Percentiles rank a stretch among this genome's conserved stretches.
phyloP scores from a whole-genome alignment of 23 tunicate species.

The Halocynthia aurantium region DNA sequence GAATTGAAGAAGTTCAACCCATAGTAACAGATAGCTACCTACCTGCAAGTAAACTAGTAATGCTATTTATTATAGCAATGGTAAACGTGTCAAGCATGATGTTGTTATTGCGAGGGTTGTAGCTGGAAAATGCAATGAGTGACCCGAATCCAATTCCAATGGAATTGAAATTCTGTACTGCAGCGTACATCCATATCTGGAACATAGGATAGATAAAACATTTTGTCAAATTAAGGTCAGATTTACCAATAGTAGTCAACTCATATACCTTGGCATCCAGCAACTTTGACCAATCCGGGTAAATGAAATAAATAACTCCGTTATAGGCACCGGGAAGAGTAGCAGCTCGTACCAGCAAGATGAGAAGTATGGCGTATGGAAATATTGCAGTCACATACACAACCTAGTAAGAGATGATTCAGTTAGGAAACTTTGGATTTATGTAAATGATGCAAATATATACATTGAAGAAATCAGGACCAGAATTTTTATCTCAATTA shows the following conservation, averaged over 20 bases:
- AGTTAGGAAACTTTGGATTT: no score
- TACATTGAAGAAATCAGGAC: no score
- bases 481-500: no score
- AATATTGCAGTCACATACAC: constrained; percentile 83
- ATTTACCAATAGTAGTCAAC: neutral
- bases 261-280: constrained; percentile 30
- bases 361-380: constrained; percentile 76
- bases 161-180: constrained; percentile 84
- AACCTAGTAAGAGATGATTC: constrained; percentile 23
- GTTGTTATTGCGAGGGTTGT: constrained; percentile 68
- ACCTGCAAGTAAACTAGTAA: constrained; percentile 77
- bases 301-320: constrained; percentile 67
- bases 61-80: constrained; percentile 61
- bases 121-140: constrained; percentile 86
- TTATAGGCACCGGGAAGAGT: constrained; percentile 64
- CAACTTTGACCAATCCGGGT: constrained; percentile 60
- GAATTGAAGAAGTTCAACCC: no score
- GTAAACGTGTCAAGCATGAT: constrained; percentile 66
- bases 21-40: neutral
- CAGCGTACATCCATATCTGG: constrained; percentile 89
- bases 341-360: constrained; percentile 38
- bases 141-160: constrained; percentile 95
- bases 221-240: neutral
- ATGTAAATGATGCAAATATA: no score
- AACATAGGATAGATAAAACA: neutral